phyloP scores from a whole-genome alignment of 2,113 vertebrate species.

The Scytalopus superciliaris region DNA sequence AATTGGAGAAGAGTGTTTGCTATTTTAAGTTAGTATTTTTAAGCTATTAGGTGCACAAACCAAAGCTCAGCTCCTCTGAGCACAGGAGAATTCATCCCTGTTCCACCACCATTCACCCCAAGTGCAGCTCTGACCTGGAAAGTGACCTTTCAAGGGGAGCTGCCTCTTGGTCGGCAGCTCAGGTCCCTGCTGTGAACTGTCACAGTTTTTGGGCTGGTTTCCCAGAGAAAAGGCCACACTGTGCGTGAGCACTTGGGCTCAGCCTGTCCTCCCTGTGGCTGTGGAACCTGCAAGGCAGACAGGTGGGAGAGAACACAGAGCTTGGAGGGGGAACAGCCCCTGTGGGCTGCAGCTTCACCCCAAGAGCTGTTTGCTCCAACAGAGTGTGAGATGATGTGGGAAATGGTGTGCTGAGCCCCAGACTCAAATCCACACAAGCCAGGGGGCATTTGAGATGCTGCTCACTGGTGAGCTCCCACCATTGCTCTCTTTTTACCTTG shows the following conservation, averaged over 20 bases:
- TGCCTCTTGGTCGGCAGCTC: not conserved
- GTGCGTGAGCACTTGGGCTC: not conserved
- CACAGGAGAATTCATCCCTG: not conserved
- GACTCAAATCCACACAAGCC: not conserved
- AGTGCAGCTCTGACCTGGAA: not conserved
- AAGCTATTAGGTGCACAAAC: not conserved
- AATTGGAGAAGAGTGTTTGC: not conserved
- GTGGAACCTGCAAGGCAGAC: accelerated
- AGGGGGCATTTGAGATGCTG: not conserved
- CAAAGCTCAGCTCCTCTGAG: not conserved
- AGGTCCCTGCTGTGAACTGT: not conserved
- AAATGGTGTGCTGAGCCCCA: not conserved
- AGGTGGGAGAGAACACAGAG: accelerated
- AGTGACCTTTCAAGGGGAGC: not conserved
- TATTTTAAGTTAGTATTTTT: not conserved
- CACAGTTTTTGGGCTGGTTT: not conserved
- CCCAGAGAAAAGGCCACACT: not conserved
- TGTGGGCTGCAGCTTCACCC: not conserved
- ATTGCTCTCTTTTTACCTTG: not conserved
- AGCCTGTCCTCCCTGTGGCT: not conserved
- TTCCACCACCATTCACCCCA: not conserved
- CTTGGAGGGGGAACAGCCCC: not conserved
- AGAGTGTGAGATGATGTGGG: accelerated
- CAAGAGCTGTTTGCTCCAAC: not conserved
- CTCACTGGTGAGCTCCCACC: not conserved